Evolutionary conservation across 2,888 invertebrate genomes (phyloP), one percentile per base, ranked within the genome.

Genomic region (Orchesella flavescens): DNA sequence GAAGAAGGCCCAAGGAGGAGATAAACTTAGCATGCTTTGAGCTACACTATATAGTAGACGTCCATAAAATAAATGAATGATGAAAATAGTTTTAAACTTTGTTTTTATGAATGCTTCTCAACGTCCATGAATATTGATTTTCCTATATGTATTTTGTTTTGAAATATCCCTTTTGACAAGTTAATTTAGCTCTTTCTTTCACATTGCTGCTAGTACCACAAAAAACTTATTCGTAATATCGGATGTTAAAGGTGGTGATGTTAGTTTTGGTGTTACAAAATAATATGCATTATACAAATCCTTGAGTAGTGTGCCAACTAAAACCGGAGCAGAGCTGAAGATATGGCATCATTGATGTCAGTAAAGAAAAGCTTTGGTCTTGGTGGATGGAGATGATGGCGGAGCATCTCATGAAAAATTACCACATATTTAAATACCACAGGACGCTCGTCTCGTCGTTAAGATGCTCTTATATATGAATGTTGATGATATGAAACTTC

Each of bases 341-440:
- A 34, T 34, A 34, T 34, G 34, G 34, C 7, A 34, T 34, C 34
- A 7, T 34, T 34, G 34, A 34, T 34, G 34, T 34, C 34, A 34
- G 34, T 4, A 34, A 34, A 34, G 34, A 34, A 34, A 34, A 34
- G 34, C 34, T 34, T n/a, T 34, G 34, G 34, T 34, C 34, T 34
- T 34, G 34, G 63, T 23, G 19, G 59, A 63, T 63, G 71, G 78
- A 78, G 63, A 74, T 74, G 74, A 19, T 53, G 34, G 57, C 63
- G 63, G 53, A 24, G 59, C 74, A 59, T 81, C 74, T 81, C 81
- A 74, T 81, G 81, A 81, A 81, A 81, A 81, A 81, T 81, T 81
- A 81, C 81, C 74, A 68, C 74, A 81, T 53, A 80, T 80, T 80
- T 80, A 80, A 72, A 80, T 80, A 65, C 80, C 73, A 71, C 43